Evolutionary conservation across 2,888 invertebrate genomes (phyloP), one percentile per base, ranked within the genome.

Genomic region (Minunthozetes semirufus): DNA sequence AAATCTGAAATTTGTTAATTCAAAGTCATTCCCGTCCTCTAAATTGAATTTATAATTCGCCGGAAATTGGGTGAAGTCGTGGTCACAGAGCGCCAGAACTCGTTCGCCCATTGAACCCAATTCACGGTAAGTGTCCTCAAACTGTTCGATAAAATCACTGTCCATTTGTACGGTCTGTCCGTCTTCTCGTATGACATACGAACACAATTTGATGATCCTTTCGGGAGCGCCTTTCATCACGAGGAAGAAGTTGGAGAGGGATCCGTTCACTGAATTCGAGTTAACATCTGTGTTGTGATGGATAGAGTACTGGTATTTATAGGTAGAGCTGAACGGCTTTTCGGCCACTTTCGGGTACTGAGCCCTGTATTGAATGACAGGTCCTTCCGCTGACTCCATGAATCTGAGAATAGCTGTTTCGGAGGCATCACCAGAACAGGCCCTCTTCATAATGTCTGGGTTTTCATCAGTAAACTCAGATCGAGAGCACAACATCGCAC

Each of bases 31-130:
- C 38, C 80, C 79, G 38, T 83, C 81, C 75, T 84, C 83, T 38
- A 81, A 72, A 77, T 81, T 79, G 73, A 81, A 81, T n/a, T 76
- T 73, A 75, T 77, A 80, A 59, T 78, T 79, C 27, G 75, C 27
- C 19, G 80, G 80, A 68, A 73, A 81, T 25, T 80, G 72, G 11
- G 79, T 79, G 48, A 81, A 74, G 19, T 78, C 73, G 17, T 72
- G 75, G 75, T 80, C 80, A 77, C 80, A 81, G 76, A 81, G 80
- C 25, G 63, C 77, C 50, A 79, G 78, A 0, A 94, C 92, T 76
- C 93, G 86, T 83, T 94, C 93, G 29, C 93, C 94, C 83, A 90
- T 88, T 78, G 90, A 90, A 74, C 92, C 93, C 75, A 94, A 83
- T 81, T 90, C 90, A 74, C 89, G 86, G 81, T 93, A 90, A 72